Percentiles rank a stretch among this genome's conserved stretches.
Evolutionary conservation across 2,113 vertebrate genomes (phyloP).

Genomic region (Rhabdomys dilectus): DNA sequence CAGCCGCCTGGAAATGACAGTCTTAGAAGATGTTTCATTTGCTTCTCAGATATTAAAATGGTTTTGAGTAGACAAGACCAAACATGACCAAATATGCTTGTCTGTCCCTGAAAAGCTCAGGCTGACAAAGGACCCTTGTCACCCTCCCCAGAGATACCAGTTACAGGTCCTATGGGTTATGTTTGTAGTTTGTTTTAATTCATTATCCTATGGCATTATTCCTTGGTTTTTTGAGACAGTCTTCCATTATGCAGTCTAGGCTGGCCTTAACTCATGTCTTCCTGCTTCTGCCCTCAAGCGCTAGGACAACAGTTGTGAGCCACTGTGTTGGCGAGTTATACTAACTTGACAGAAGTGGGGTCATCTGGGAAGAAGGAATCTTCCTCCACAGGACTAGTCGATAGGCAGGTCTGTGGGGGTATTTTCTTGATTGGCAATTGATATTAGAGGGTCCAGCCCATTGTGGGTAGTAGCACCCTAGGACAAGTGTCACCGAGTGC

Average conservation of each 20-base stretch:
- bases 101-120: neutral
- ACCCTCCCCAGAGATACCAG: neutral
- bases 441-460: neutral
- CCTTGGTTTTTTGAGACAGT: neutral
- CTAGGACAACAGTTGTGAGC: neutral
- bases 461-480: neutral
- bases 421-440: neutral
- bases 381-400: neutral
- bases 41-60: neutral
- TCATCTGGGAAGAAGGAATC: neutral
- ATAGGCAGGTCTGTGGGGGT: neutral
- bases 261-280: neutral
- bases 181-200: neutral
- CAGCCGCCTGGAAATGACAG: neutral
- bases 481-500: neutral
- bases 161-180: neutral
- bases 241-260: neutral
- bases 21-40: neutral
- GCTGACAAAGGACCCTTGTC: neutral
- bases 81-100: neutral
- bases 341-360: neutral
- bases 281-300: neutral
- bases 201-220: neutral
- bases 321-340: neutral
- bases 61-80: neutral